Conservation (phyloP, 2,113 vertebrate species). For the Lampris megalopsis region DNA sequence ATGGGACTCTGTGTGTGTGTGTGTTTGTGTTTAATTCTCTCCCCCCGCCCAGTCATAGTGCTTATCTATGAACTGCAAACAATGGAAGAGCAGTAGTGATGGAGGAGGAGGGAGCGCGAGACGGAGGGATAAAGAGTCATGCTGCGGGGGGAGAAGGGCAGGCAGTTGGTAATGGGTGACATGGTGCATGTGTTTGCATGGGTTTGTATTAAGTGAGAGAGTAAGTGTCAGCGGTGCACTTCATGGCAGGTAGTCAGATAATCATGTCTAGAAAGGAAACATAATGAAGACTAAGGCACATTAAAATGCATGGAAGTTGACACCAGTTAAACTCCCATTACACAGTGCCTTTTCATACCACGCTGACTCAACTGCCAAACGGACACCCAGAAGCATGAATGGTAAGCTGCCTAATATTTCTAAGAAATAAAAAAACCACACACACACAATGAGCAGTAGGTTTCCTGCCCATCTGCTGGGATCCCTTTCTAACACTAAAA, state of each 20-base stretch:
- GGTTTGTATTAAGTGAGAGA: slow-evolving; percentile 5
- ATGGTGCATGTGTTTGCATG: slow-evolving; percentile 14
- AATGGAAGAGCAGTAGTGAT: slow-evolving; percentile 61
- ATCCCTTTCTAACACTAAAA: background rate
- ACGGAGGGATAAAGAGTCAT: slow-evolving; percentile 75
- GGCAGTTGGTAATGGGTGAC: slow-evolving; percentile 67
- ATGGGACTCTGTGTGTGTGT: background rate
- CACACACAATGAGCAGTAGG: slow-evolving; percentile 5
- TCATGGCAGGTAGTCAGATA: slow-evolving; percentile 15
- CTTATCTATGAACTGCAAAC: slow-evolving; percentile 66
- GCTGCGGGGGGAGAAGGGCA: slow-evolving; percentile 80
- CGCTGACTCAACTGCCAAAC: background rate
- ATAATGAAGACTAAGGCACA: slow-evolving; percentile 53
- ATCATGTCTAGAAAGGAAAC: slow-evolving; percentile 61
- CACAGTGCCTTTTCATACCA: slow-evolving; percentile 16
- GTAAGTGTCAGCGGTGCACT: background rate
- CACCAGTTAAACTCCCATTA: slow-evolving; percentile 32
- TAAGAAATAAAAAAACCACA: slow-evolving; percentile 39
- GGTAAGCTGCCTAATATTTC: slow-evolving; percentile 32
- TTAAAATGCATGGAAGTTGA: slow-evolving; percentile 20
- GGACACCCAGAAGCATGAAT: slow-evolving; percentile 23
- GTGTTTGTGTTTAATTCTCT: slow-evolving; percentile 51
- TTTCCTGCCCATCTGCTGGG: background rate
- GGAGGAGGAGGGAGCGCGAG: slow-evolving; percentile 48
- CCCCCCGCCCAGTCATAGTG: slow-evolving; percentile 56